Base-by-base conservation (phyloP, 2,113 vertebrate genomes). In the Macaca nemestrina region DNA sequence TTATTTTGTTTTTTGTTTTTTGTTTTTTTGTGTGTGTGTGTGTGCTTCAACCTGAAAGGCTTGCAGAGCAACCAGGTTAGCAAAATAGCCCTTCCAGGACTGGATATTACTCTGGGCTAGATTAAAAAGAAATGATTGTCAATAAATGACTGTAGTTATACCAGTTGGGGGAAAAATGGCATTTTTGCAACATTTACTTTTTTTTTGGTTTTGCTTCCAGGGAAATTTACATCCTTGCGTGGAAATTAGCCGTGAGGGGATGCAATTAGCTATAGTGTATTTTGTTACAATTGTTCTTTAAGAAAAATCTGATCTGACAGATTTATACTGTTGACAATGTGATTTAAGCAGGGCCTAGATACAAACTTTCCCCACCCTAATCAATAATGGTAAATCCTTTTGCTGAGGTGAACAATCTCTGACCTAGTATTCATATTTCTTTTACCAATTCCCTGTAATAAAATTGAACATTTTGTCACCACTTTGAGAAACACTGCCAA, bases 381-480 rank as follows among this genome's bases (percentile, higher is more conserved):
- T 97, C 97, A 97, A 97, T 97, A 97, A 96, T 94, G 81, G 95
- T 96, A 98, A 35, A 30, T 97, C 92, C 93, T 97, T 96, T 96
- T 32, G 57, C 96, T 90, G 80, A 97, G 97, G 96, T 97, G 97
- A 91, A 96, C 93, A 97, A 93, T 98, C 91, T 88, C 95, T 98
- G 98, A 98, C 98, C 98, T 98, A 96, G 92, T 90, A 98, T 98
- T 98, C 30, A 0, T 97, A 97, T 98, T 99, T 98, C 97, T 98
- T 98, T 98, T 97, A 97, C 97, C 95, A 72, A 97, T 98, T 98
- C 97, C 94, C 98, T 93, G 97, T 97, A 98, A 99, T 98, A 98
- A 99, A 99, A 99, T 98, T 98, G 98, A 98, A 98, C 98, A 98
- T 98, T 99, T 99, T 98, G 98, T 99, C 98, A 98, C 98, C 98